Evolutionary conservation across 2,113 vertebrate genomes (phyloP), one percentile per base, ranked within the genome.

Genomic region (Bagarius yarrelli): DNA sequence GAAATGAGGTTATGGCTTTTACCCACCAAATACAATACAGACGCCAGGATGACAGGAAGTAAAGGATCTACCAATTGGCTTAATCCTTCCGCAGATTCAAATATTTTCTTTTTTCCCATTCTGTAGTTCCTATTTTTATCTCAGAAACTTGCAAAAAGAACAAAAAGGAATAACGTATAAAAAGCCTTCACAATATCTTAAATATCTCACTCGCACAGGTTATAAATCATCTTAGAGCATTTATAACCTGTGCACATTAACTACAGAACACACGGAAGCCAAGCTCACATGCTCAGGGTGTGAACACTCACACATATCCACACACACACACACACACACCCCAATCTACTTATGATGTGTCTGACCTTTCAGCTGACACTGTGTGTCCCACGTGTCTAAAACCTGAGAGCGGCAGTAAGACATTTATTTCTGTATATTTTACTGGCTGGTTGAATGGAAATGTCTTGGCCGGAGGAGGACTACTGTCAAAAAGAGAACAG

Each of bases 321-420:
- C 55, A 57, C 52, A 52, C 55, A 72, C 69, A 23, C 40, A 23
- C 53, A 47, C 55, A n/a, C 30, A 18, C 18, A 18, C 59, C 15
- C 44, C 64, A 30, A 23, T 30, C 55, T 21, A 47, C 47, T 56
- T 60, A 55, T 73, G 81, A 82, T 57, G 75, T 81, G 77, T 19
- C 63, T 85, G 84, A 84, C 87, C 82, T 86, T 84, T 80, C 47
- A 77, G 69, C 67, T 25, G 60, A 61, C 52, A 77, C 71, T 83
- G 44, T 44, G 74, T 44, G 50, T 66, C 63, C 70, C 74, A 70
- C 36, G 67, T 63, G 80, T 69, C 76, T 57, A 80, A 53, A 61
- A 8, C 23, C 34, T 18, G 64, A 61, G 79, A 59, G 53, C 12
- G 67, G 73, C 63, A 53, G 40, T 1, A 19, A 76, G 81, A 76